Base-by-base conservation (phyloP, 2,888 invertebrate species). In the Pandemis cinnamomeana region DNA sequence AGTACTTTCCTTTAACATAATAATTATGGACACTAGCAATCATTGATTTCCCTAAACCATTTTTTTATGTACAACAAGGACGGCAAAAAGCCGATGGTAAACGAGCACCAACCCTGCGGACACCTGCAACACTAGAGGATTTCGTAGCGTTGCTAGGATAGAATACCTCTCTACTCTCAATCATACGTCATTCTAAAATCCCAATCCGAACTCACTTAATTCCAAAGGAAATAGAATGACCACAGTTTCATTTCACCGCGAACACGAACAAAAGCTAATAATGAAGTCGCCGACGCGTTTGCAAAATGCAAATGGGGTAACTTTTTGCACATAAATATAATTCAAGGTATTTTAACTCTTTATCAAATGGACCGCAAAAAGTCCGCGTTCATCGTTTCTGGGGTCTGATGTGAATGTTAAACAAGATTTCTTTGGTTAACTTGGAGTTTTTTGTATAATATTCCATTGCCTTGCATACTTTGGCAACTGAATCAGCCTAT, bases 301-400 rank as follows among this genome's bases (percentile, higher is more conserved):
- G 2, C 27, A 71, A 71, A 55, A 13, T 15, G 46, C 10, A 64
- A 64, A 64, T 11, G 44, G 7, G 7, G 20, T n/a, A 71, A 64
- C 55, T 71, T 55, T 71, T 46, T 7, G 36, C 36, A 55, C 58
- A 64, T 71, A 71, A 71, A 71, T 61, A 67, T 62, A 67, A 67
- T 44, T 61, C 60, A 61, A 67, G 67, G 67, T 71, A 67, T 71
- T 67, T 67, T 67, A 71, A 71, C 71, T 61, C 71, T 71, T 71
- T 71, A 44, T 61, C 44, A 71, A 71, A 71, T 61, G 67, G 51
- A 61, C 71, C 71, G 71, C 60, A 67, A 71, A 71, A 71, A 71
- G 67, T 71, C n/a, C 67, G 61, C 53, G 67, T 67, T 71, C 67
- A 67, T 67, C 66, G 60, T 61, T 46, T 46, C 42, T 15, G 41